These are phyloP conservation scores for Eulithis testata DNA, from an alignment of 2,888 invertebrate genomes.

Conservation along the genomic window DNA sequence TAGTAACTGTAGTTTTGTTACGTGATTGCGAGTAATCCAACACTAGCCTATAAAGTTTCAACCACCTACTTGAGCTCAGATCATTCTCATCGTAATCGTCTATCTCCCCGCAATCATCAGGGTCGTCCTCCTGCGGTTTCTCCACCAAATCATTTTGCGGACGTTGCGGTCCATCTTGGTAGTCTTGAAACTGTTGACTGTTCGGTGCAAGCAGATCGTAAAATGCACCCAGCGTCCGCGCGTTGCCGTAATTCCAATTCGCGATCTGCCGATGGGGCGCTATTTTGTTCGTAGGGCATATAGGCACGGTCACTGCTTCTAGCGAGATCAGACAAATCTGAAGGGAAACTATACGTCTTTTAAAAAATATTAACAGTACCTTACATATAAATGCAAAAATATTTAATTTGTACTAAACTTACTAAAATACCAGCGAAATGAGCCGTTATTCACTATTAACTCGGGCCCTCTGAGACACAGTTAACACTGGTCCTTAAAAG, in stretches of 20 bases:
- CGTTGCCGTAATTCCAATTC: conserved; percentile 48
- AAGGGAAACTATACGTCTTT: conserved; percentile 24
- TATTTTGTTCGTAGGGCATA: conserved; percentile 78
- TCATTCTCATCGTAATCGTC: conserved; percentile 79
- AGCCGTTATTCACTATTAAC: no score
- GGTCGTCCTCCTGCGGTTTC: conserved; percentile 66
- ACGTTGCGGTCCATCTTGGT: conserved; percentile 39
- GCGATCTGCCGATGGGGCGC: conserved; percentile 65
- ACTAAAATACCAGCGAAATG: no score
- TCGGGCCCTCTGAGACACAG: no score
- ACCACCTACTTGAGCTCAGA: conserved; percentile 68
- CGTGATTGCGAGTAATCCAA: conserved; percentile 2
- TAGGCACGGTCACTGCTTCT: conserved; percentile 65
- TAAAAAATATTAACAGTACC: no score
- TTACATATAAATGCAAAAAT: no score
- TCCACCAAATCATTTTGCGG: conserved; percentile 59
- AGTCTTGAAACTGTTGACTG: conserved; percentile 41
- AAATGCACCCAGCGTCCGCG: conserved; percentile 67
- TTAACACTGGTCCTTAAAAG: no score
- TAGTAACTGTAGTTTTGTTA: background rate
- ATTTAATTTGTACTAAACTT: no score
- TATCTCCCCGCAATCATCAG: conserved; percentile 74
- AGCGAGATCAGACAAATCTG: conserved; percentile 53
- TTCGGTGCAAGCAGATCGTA: conserved; percentile 61
- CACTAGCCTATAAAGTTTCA: conserved; percentile 5